Conservation (phyloP, 2,113 vertebrate genomes). For the Holacanthus passer region DNA sequence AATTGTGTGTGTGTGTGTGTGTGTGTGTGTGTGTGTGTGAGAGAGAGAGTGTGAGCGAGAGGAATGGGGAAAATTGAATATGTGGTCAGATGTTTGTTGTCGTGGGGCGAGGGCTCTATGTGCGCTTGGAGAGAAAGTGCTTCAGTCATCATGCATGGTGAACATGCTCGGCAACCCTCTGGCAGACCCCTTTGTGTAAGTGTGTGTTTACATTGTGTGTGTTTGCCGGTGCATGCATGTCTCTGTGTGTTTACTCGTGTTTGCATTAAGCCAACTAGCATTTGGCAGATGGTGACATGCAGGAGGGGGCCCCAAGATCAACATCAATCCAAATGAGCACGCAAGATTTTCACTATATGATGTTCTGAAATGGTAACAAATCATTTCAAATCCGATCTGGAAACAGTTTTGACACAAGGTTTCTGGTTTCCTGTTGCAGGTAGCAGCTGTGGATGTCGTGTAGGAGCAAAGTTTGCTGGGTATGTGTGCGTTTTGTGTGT, state of each 20-base stretch:
- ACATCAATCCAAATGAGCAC: constrained; percentile 23
- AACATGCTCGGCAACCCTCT: constrained; percentile 74
- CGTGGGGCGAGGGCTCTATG: constrained; percentile 74
- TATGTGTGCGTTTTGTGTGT: constrained; percentile 32
- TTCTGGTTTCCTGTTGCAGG: constrained; percentile 16
- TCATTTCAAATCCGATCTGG: constrained; percentile 5
- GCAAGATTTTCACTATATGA: constrained; percentile 11
- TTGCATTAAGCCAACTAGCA: constrained; percentile 39
- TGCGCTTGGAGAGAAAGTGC: constrained; percentile 87
- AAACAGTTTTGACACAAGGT: neutral
- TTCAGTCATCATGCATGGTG: constrained; percentile 77
- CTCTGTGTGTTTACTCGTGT: constrained; percentile 40
- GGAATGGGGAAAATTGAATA: constrained; percentile 15
- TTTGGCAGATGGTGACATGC: constrained; percentile 34
- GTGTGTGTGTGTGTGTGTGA: constrained; percentile 30
- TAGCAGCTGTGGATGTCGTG: constrained; percentile 23
- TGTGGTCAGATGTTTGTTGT: constrained; percentile 50
- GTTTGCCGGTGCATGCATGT: constrained; percentile 46
- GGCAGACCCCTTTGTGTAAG: constrained; percentile 54
- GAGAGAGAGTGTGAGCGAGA: neutral
- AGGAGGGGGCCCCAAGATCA: constrained; percentile 11
- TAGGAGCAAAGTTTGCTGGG: neutral
- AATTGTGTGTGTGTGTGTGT: constrained; percentile 63
- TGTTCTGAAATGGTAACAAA: neutral
- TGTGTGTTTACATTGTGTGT: constrained; percentile 51